Evolutionary conservation across 1,140 invertebrate species (phyloP), one percentile per base, ranked within the genome.

Genomic region (Drosophila nigrodunni): DNA sequence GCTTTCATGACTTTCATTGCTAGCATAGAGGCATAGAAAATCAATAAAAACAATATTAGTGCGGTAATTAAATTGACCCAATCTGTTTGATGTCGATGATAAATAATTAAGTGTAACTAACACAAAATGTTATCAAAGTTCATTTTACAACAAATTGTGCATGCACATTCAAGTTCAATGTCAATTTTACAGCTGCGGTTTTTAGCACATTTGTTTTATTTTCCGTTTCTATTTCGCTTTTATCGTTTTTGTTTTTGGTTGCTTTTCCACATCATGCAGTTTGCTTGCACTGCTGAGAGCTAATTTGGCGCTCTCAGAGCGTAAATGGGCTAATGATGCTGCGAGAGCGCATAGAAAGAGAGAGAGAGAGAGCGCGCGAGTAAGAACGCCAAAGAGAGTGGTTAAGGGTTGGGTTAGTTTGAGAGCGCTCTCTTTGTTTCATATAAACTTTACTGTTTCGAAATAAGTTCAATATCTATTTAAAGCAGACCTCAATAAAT

Each of bases 131-230:
- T 44, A 64, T 64, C 43, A 35, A 6, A 49, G 13, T 30, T 39
- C 9, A 50, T 25, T 58, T 49, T 41, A 15, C 11, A 44, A 43
- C 13, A 15, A 47, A n/a, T 46, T 65, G 37, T 37, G 52, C 52
- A 30, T 30, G 25, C 67, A 66, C 71, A 70, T 67, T 70, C 82
- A 87, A 88, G 83, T 88, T 87, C 77, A 87, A 71, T 88, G 77
- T 60, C 77, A 79, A 79, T 50, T 30, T 74, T 68, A 49, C 47
- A 65, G 77, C 49, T 39, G 70, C 60, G 69, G 54, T 49, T 57
- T 49, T 57, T 49, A 50, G 30, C 59, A 37, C 13, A 30, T 47
- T 60, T 49, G 66, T 74, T 66, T 47, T 55, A 46, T 41, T n/a
- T 72, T 68, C 57, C 60, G 35, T 25, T 57, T 69, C 58, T 74